Percentiles rank a stretch among this genome's conserved stretches.
phyloP scores from a whole-genome alignment of 1,140 invertebrate genomes.

The Drosophila mayri region DNA sequence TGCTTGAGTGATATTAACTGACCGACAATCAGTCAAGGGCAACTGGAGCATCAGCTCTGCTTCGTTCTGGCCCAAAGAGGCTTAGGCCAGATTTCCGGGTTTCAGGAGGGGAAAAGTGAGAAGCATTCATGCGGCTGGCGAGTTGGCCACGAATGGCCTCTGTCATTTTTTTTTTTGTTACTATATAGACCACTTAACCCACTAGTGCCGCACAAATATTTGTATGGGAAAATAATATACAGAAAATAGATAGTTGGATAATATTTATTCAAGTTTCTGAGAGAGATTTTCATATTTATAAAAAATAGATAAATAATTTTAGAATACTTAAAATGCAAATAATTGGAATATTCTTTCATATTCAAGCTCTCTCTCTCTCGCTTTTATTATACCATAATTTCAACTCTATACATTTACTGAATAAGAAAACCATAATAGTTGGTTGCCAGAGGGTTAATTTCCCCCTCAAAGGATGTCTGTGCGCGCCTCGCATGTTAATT shows the following conservation, averaged over 20 bases:
- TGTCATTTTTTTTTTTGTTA: conserved; percentile 35
- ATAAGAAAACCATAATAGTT: background rate
- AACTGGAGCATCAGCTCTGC: conserved; percentile 39
- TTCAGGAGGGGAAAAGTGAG: conserved; percentile 3
- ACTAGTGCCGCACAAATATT: background rate
- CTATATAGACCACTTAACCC: conserved; percentile 27
- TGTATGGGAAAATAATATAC: background rate
- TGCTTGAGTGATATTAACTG: conserved; percentile 83
- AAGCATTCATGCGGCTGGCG: conserved; percentile 51
- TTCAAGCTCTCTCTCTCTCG: background rate
- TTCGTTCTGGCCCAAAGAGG: conserved; percentile 29
- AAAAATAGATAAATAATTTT: background rate
- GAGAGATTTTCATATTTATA: background rate
- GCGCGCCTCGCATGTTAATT: conserved; percentile 73
- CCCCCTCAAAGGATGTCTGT: conserved; percentile 23
- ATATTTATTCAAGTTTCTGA: background rate
- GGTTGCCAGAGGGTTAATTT: conserved; percentile 16
- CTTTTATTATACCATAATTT: no score
- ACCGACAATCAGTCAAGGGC: conserved; percentile 77
- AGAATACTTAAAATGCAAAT: no score
- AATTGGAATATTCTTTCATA: background rate
- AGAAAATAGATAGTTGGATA: background rate
- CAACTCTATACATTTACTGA: no score
- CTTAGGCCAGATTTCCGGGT: conserved; percentile 69
- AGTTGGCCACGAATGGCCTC: conserved; percentile 47